Base-by-base conservation (phyloP, 2,888 invertebrate species). In the Cephus spinipes region DNA sequence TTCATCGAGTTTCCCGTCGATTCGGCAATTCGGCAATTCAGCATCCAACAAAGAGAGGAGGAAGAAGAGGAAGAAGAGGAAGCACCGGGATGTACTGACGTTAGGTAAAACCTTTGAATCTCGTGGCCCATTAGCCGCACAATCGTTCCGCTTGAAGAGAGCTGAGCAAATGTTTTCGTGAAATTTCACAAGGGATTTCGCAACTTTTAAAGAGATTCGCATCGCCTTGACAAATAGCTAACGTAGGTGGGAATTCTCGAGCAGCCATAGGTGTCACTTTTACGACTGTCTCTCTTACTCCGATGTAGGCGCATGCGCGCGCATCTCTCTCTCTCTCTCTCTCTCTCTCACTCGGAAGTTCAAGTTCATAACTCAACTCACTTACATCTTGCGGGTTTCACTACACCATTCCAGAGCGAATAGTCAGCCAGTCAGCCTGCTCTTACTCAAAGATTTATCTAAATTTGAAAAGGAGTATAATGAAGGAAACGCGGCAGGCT, bases 151-250 rank as follows among this genome's bases (percentile, higher is more conserved):
- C 40, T 40, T 40, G 15, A 15, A 15, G 40, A 4, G 40, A 40
- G 40, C 40, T 30, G 31, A 32, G 69, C 69, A 69, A 69, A 69
- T 69, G 32, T 69, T 69, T 69, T 69, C 32, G 12, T 31, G 69
- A 80, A 84, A 75, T 79, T 81, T 78, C 79, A 55, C 76, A 71
- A 74, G 76, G 79, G 76, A 78, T 76, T 79, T 77, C 75, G 78
- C 69, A 77, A 83, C 55, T 75, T 69, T 74, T 77, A 40, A 55
- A 74, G 81, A 87, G 85, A 88, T 87, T 87, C 85, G 83, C 87
- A 84, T 87, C 86, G 81, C 80, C 79, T 84, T 85, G 88, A 88
- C 87, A 88, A 87, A 89, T 88, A 85, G 86, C 84, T 83, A 85
- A 40, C 15, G 40, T 40, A 40, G 87, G 85, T 84, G 33, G 23